These are phyloP conservation scores for Ctenodactylus gundi DNA, from an alignment of 2,113 vertebrate genomes.

Conservation along the genomic window DNA sequence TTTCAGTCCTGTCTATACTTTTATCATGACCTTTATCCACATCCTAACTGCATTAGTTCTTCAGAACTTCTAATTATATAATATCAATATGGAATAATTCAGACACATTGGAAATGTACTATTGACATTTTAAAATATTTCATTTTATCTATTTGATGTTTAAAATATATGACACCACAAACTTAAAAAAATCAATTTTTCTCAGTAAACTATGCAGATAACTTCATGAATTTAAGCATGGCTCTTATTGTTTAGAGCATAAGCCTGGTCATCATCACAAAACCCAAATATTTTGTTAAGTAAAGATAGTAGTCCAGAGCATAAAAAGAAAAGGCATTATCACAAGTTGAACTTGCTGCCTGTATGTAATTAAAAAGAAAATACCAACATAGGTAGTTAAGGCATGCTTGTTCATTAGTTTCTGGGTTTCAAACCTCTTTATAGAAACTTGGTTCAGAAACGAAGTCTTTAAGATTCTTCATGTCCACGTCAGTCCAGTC, in stretches of 20 bases:
- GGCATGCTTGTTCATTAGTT: neutral
- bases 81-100: neutral
- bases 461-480: neutral
- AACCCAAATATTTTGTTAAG: neutral
- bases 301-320: neutral
- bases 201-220: neutral
- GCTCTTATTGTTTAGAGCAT: neutral
- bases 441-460: constrained; percentile 42
- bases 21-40: neutral
- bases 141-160: neutral
- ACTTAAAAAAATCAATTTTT: neutral
- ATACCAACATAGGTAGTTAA: neutral
- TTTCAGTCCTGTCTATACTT: neutral
- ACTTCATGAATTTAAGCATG: neutral
- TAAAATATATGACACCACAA: neutral
- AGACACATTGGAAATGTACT: neutral
- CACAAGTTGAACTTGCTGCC: neutral
- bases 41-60: neutral
- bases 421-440: constrained; percentile 44
- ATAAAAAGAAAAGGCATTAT: neutral
- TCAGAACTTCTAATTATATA: neutral
- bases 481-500: constrained; percentile 15
- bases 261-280: constrained; percentile 13
- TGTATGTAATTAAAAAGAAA: neutral
- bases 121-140: neutral